These are phyloP conservation scores for Entomyzon cyanotis DNA, from an alignment of 2,113 vertebrate genomes.

Conservation along the genomic window DNA sequence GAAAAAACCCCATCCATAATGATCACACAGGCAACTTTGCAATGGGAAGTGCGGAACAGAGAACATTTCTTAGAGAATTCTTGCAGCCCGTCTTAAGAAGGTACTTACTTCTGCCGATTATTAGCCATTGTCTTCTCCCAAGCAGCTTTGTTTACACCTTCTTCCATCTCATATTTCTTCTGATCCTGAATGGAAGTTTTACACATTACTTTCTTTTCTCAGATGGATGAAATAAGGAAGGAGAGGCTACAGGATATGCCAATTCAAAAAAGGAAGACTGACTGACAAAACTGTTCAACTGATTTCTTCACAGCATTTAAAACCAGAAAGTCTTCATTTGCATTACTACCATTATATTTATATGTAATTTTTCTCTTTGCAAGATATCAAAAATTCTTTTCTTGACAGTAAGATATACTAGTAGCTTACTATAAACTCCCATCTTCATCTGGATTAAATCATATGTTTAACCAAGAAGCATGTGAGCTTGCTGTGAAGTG, in stretches of 20 bases:
- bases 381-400: neutral
- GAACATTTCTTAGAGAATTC: neutral
- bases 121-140: conserved; percentile 93
- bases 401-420: neutral
- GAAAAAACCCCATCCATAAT: neutral
- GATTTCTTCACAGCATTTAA: neutral
- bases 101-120: conserved; percentile 87
- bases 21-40: neutral
- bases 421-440: neutral
- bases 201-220: neutral
- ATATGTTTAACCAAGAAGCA: neutral
- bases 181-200: conserved; percentile 79
- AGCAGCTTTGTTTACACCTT: conserved; percentile 83
- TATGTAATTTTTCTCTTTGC: neutral
- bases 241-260: neutral
- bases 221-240: neutral
- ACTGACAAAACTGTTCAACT: neutral
- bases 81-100: neutral
- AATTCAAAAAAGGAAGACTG: neutral
- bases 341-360: neutral
- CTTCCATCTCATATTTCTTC: conserved; percentile 88
- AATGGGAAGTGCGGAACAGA: neutral
- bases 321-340: neutral
- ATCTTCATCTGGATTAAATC: neutral
- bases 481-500: neutral